A percentile compares a stretch with the other conserved stretches of the same genome.
phyloP scores from a whole-genome alignment of 2,113 vertebrate genomes.

The Python bivittatus region DNA sequence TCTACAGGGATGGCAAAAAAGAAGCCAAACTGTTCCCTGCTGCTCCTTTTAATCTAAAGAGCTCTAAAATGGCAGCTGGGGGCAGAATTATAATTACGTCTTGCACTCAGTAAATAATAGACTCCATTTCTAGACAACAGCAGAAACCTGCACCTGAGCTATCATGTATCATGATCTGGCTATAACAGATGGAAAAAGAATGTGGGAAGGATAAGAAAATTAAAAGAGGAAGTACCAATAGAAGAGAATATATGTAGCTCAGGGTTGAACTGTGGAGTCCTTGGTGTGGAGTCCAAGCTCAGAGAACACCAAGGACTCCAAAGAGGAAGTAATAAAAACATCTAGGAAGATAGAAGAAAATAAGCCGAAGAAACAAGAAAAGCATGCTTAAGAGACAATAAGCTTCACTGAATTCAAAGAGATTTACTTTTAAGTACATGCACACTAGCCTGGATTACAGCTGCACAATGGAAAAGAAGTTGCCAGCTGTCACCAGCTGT shows the following conservation, averaged over 20 bases:
- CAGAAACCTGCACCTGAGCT: not conserved
- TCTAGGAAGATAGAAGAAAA: not conserved
- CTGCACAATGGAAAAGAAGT: not conserved
- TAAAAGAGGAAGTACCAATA: not conserved
- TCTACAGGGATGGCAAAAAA: not conserved
- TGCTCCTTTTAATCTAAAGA: not conserved
- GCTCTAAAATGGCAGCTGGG: not conserved
- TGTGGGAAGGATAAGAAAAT: not conserved
- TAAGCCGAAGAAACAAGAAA: not conserved
- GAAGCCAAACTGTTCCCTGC: not conserved
- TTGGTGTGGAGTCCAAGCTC: too few relatives aligned
- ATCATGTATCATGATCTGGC: not conserved
- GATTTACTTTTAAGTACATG: not conserved
- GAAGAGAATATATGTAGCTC: too few relatives aligned
- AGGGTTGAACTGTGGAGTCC: too few relatives aligned
- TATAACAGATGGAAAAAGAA: not conserved
- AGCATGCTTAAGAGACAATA: not conserved
- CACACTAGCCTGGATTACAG: not conserved
- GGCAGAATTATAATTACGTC: not conserved
- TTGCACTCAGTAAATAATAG: not conserved
- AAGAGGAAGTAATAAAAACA: not conserved
- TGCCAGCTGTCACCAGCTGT: not conserved
- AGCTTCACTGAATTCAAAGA: not conserved
- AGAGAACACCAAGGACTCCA: too few relatives aligned
- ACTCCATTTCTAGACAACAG: not conserved